Percentiles rank a stretch among this genome's conserved stretches.
phyloP scores from a whole-genome alignment of 2,888 invertebrate species.

The Myathropa florea region DNA sequence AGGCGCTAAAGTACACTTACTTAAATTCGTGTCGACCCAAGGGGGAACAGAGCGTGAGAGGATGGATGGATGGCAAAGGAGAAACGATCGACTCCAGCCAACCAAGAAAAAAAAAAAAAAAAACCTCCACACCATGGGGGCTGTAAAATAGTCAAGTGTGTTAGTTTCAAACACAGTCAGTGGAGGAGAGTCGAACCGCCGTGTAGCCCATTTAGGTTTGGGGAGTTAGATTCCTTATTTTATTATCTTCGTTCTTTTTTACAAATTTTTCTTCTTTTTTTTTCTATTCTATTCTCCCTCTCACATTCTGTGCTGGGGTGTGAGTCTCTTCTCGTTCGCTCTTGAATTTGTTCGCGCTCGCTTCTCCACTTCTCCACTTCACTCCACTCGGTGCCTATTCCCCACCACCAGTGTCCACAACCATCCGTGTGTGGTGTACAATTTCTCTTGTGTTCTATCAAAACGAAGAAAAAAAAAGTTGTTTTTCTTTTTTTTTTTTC shows the following conservation, averaged over 20 bases:
- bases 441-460: slow-evolving; percentile 52
- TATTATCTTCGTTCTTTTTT: slow-evolving; percentile 28
- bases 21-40: not conserved
- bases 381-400: slow-evolving; percentile 9
- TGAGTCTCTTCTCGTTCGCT: not conserved
- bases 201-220: slow-evolving; percentile 65
- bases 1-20: slow-evolving; percentile 20
- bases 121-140: slow-evolving; percentile 38
- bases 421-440: slow-evolving; percentile 10
- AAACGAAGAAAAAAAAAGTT: not conserved
- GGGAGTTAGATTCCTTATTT: slow-evolving; percentile 71
- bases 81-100: slow-evolving; percentile 9
- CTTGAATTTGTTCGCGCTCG: slow-evolving; percentile 40
- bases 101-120: not conserved
- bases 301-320: not conserved
- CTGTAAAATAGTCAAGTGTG: slow-evolving; percentile 60
- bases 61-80: not conserved
- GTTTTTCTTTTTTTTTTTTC: not conserved
- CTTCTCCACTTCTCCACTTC: slow-evolving; percentile 37
- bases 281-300: slow-evolving; percentile 34
- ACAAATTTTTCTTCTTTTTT: slow-evolving; percentile 16
- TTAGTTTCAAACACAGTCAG: slow-evolving; percentile 40
- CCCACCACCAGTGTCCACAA: not conserved
- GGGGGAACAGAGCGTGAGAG: not conserved
- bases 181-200: slow-evolving; percentile 38